phyloP scores from a whole-genome alignment of 2,113 vertebrate genomes.

The Ammodytes dubius region DNA sequence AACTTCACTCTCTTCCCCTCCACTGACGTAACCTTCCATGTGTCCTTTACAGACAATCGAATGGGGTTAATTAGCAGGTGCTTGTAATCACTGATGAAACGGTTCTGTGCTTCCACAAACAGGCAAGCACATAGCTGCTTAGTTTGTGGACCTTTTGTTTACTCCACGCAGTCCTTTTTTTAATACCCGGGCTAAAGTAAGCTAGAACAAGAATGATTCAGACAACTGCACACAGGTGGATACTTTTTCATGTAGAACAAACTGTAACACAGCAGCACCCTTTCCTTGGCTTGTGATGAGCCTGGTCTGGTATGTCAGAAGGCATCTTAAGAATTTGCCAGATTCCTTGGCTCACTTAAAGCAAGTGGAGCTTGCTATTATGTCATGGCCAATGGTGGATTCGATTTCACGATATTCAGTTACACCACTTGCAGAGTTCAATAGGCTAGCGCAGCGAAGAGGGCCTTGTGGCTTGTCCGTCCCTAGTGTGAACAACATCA shows the following conservation, averaged over 20 bases:
- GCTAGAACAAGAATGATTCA: constrained; percentile 35
- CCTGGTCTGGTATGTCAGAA: background rate
- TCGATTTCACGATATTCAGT: constrained; percentile 58
- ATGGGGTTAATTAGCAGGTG: constrained; percentile 58
- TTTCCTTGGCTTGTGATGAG: constrained; percentile 19
- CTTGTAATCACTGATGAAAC: constrained; percentile 37
- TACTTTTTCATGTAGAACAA: constrained; percentile 49
- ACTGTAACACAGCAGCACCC: constrained; percentile 24
- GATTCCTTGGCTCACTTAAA: constrained; percentile 28
- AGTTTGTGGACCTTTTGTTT: constrained; percentile 53
- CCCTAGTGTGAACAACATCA: constrained; percentile 27
- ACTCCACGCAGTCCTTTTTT: constrained; percentile 42
- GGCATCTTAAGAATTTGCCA: constrained; percentile 55
- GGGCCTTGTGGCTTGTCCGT: constrained; percentile 20
- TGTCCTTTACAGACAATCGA: constrained; percentile 34
- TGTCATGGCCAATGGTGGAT: constrained; percentile 21
- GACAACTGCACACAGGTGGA: constrained; percentile 27
- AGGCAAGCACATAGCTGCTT: constrained; percentile 42
- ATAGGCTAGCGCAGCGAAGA: background rate
- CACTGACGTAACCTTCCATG: constrained; percentile 42
- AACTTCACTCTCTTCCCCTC: constrained; percentile 46
- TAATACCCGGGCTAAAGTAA: constrained; percentile 28
- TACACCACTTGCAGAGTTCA: constrained; percentile 48
- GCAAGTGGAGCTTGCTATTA: constrained; percentile 4
- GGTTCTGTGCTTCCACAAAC: constrained; percentile 22